Conservation (phyloP, 2,113 vertebrate species). For the Dipodomys merriami region DNA sequence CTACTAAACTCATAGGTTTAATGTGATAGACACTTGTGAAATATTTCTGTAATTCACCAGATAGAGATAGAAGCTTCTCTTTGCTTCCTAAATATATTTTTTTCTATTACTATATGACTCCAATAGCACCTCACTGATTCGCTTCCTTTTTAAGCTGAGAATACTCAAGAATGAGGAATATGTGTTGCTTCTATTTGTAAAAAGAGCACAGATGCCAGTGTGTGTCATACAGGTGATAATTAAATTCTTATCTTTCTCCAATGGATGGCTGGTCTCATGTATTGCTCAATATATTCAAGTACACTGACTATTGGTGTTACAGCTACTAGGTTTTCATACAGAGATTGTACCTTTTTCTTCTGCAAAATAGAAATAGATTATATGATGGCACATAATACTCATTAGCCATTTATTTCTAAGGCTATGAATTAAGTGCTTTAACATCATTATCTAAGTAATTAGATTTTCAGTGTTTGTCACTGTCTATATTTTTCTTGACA, state of each 20-base stretch:
- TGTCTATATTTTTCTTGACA: not conserved
- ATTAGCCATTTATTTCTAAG: not conserved
- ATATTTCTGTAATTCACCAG: not conserved
- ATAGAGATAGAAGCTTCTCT: not conserved
- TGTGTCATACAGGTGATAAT: not conserved
- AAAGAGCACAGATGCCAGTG: not conserved
- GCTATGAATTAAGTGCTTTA: not conserved
- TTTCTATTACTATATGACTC: not conserved
- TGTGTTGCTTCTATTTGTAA: not conserved
- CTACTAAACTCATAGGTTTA: not conserved
- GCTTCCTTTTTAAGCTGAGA: not conserved
- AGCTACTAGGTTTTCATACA: not conserved
- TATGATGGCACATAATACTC: not conserved
- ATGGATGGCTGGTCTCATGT: not conserved
- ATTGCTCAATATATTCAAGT: not conserved
- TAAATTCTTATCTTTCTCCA: conserved; percentile 27
- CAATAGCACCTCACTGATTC: not conserved
- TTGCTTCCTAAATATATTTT: not conserved
- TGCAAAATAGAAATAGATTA: conserved; percentile 2
- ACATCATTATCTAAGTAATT: not conserved
- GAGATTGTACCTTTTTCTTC: not conserved
- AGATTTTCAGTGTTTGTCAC: not conserved
- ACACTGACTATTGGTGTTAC: not conserved
- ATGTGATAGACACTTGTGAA: not conserved
- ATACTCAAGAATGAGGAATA: not conserved